Conservation (phyloP, 2,888 invertebrate species). For the Syritta pipiens region DNA sequence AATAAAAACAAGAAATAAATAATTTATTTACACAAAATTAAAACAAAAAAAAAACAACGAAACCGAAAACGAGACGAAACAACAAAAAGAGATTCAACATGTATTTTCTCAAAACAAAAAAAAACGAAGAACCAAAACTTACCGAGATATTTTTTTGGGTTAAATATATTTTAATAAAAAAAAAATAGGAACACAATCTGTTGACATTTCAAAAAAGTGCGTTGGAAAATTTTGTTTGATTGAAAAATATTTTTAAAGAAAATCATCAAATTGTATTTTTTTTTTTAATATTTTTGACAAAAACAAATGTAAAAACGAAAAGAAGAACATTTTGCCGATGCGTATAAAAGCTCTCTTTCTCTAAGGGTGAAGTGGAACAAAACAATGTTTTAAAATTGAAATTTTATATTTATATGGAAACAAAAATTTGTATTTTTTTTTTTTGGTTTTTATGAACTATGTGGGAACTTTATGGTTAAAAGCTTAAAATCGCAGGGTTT, state of each 20-base stretch:
- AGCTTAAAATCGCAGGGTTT: constrained; percentile 61
- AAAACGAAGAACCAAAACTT: constrained; percentile 46
- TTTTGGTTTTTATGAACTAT: constrained; percentile 31
- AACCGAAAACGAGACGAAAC: constrained; percentile 50
- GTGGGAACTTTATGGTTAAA: constrained; percentile 42
- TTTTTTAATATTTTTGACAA: too few species aligned
- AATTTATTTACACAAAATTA: constrained; percentile 50
- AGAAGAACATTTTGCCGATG: constrained; percentile 62
- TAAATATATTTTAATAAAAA: constrained; percentile 13
- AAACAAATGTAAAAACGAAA: constrained; percentile 16
- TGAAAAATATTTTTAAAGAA: constrained; percentile 18
- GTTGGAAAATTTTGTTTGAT: constrained; percentile 41
- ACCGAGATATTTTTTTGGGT: constrained; percentile 59
- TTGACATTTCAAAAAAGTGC: constrained; percentile 62
- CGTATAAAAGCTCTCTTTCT: constrained; percentile 66
- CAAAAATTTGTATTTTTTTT: constrained; percentile 14
- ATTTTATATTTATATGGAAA: constrained; percentile 26
- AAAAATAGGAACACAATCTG: constrained; percentile 28
- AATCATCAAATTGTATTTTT: too few species aligned
- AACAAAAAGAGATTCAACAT: constrained; percentile 43
- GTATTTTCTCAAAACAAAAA: constrained; percentile 27
- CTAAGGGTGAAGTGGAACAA: constrained; percentile 63
- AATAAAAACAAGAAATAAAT: constrained; percentile 8
- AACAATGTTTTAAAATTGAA: constrained; percentile 22
- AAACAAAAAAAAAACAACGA: constrained; percentile 16